A percentile compares a stretch with the other conserved stretches of the same genome.
These are phyloP conservation scores for Nipponacmea schrenckii DNA, from an alignment of 2,888 invertebrate species.

Conservation along the genomic window DNA sequence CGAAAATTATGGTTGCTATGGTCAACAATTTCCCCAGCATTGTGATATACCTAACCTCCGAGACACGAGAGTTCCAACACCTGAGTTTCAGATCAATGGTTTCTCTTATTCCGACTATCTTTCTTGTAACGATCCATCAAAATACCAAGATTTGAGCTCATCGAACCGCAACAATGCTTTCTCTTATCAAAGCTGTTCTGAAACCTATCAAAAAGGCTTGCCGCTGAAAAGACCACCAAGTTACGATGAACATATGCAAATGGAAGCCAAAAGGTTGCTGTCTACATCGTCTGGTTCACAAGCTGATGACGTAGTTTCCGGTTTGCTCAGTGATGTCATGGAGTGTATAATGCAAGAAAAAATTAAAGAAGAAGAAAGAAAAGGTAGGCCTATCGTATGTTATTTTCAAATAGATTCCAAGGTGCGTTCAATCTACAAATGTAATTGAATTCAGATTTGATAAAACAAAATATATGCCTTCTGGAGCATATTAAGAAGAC, in stretches of 20 bases:
- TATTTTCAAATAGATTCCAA: too few species aligned
- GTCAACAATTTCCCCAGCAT: too few species aligned
- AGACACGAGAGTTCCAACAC: not conserved
- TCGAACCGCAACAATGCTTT: not conserved
- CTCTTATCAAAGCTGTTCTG: not conserved
- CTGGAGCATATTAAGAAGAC: too few species aligned
- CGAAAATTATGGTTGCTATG: too few species aligned
- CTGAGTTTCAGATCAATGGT: not conserved
- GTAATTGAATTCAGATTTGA: too few species aligned
- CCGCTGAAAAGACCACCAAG: constrained; percentile 14
- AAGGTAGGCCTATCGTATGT: too few species aligned
- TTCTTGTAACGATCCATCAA: not conserved
- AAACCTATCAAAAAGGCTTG: not conserved
- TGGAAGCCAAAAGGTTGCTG: not conserved
- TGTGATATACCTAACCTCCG: not conserved
- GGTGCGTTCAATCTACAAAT: too few species aligned
- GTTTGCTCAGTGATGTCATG: constrained; percentile 16
- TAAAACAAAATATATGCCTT: too few species aligned
- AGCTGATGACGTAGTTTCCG: not conserved
- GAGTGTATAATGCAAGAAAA: constrained; percentile 13
- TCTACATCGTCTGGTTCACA: constrained; percentile 3
- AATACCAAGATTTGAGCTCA: not conserved
- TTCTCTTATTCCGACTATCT: not conserved
- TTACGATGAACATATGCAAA: constrained; percentile 15
- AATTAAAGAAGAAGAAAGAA: not conserved